Evolutionary conservation across 23 tunicate species (phyloP).

Genomic region (Botrylloides violaceus): DNA sequence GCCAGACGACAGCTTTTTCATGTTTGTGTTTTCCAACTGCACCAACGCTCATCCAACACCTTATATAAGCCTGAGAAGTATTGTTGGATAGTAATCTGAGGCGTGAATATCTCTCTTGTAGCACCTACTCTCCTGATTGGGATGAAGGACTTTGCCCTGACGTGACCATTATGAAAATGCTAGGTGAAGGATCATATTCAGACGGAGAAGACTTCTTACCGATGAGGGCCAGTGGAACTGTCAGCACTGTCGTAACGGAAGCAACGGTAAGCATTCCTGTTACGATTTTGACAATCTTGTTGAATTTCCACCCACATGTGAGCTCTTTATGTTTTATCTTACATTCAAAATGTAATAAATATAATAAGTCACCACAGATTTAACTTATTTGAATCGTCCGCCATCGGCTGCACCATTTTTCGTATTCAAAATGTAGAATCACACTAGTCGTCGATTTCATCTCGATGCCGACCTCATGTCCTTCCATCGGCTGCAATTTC

Average conservation of each 20-base stretch:
- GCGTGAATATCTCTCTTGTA: too few species aligned
- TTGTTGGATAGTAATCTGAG: too few species aligned
- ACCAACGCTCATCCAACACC: too few species aligned
- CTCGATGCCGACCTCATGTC: too few species aligned
- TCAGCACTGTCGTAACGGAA: slow-evolving; percentile 32
- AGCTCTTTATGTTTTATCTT: neutral
- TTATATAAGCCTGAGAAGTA: too few species aligned
- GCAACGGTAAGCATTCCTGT: slow-evolving; percentile 40
- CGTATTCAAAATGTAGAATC: too few species aligned
- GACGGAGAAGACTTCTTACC: slow-evolving; percentile 36
- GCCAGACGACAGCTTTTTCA: too few species aligned
- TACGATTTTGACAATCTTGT: neutral
- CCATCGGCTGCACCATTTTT: too few species aligned
- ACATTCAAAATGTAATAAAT: slow-evolving; percentile 6
- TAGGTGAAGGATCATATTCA: slow-evolving; percentile 39
- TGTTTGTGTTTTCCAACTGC: too few species aligned
- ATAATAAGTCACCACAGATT: neutral
- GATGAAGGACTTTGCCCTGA: slow-evolving; percentile 86
- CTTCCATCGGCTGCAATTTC: too few species aligned
- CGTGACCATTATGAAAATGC: slow-evolving; percentile 42
- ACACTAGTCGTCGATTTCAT: too few species aligned
- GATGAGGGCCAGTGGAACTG: slow-evolving; percentile 45
- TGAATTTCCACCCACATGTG: neutral
- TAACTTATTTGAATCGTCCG: too few species aligned
- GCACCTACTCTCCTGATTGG: slow-evolving; percentile 28